These are phyloP conservation scores for Solea solea DNA, from an alignment of 2,113 vertebrate genomes.

Conservation along the genomic window DNA sequence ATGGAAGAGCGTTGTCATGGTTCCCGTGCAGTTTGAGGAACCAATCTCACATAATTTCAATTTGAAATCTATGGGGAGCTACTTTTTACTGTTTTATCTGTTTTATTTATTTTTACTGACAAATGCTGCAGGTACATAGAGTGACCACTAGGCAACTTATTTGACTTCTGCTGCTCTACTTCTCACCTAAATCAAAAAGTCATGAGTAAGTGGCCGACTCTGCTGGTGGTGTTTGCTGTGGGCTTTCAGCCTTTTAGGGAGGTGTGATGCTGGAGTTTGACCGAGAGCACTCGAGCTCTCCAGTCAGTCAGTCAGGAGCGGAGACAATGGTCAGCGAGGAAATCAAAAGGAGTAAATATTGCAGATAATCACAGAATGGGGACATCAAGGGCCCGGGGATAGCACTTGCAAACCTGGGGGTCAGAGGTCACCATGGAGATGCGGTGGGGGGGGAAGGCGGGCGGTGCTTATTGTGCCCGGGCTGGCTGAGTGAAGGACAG, in stretches of 20 bases:
- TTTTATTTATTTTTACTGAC: too few species aligned
- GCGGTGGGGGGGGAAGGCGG: slow-evolving; percentile 52
- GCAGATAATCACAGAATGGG: slow-evolving; percentile 77
- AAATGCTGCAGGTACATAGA: neutral
- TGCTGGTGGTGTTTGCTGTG: slow-evolving; percentile 54
- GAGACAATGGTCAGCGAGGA: slow-evolving; percentile 55
- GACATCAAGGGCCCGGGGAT: slow-evolving; percentile 67
- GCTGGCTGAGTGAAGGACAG: slow-evolving; percentile 70
- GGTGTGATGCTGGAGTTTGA: slow-evolving; percentile 35
- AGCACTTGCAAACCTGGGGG: slow-evolving; percentile 68
- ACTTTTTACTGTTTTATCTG: too few species aligned
- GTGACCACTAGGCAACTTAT: neutral
- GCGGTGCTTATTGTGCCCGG: slow-evolving; percentile 71
- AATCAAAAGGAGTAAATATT: slow-evolving; percentile 81
- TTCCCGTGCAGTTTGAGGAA: too few species aligned
- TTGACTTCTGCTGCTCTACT: slow-evolving; percentile 22
- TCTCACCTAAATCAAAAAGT: slow-evolving; percentile 32
- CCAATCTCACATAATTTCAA: too few species aligned
- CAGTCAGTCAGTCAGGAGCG: slow-evolving; percentile 32
- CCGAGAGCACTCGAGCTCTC: slow-evolving; percentile 62
- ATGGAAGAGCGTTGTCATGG: too few species aligned
- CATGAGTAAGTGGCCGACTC: slow-evolving; percentile 38
- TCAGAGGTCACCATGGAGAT: slow-evolving; percentile 73
- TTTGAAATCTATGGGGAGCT: too few species aligned
- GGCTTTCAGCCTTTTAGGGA: slow-evolving; percentile 30